Percentiles rank a stretch among this genome's conserved stretches.
phyloP scores from a whole-genome alignment of 2,113 vertebrate species.

The Rattus norvegicus region DNA sequence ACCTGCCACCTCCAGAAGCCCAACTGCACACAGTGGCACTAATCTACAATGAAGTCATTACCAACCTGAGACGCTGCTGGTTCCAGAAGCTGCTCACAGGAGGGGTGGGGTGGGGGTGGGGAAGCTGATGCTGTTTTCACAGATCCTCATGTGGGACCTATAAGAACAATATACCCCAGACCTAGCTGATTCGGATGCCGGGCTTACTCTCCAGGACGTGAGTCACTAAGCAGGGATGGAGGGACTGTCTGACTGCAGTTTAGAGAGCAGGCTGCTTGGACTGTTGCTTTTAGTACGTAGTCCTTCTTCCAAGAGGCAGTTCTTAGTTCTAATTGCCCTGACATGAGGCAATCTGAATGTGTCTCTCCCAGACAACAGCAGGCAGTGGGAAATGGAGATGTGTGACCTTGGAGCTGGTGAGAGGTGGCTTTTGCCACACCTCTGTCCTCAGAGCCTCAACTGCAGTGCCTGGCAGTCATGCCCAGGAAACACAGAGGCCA shows the following conservation, averaged over 20 bases:
- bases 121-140: not conserved
- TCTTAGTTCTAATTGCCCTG: not conserved
- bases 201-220: not conserved
- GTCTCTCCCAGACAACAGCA: not conserved
- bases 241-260: not conserved
- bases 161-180: not conserved
- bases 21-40: not conserved
- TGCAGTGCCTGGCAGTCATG: not conserved
- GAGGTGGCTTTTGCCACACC: not conserved
- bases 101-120: not conserved
- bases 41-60: constrained; percentile 75
- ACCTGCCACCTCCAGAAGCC: constrained; percentile 68
- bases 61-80: constrained; percentile 41
- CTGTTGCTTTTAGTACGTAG: not conserved
- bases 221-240: not conserved
- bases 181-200: not conserved
- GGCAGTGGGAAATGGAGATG: not conserved
- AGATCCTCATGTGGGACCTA: not conserved
- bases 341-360: not conserved
- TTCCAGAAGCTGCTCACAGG: constrained; percentile 2
- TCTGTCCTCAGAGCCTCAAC: not conserved
- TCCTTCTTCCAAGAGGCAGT: not conserved
- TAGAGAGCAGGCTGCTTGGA: not conserved
- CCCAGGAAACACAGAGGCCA: not conserved
- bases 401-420: not conserved